Percentiles rank a stretch among this genome's conserved stretches.
These are phyloP conservation scores for Teinopalpus imperialis DNA, from an alignment of 2,888 invertebrate species.

Conservation along the genomic window DNA sequence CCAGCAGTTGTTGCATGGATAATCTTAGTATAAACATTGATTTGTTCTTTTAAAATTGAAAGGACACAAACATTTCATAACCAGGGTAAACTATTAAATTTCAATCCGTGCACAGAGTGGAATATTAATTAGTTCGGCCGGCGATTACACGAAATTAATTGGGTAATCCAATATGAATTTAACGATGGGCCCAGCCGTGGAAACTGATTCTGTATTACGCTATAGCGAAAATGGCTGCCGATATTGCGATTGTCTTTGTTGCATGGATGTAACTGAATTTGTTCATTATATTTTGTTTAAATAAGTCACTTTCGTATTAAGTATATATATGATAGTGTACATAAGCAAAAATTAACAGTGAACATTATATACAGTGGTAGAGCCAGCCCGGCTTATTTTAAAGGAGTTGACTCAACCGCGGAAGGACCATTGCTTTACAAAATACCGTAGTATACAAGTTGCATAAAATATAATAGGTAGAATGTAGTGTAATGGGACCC, in stretches of 20 bases:
- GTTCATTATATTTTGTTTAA: background rate
- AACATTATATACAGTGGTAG: too few species aligned
- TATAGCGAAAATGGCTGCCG: conserved; percentile 30
- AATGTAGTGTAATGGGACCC: too few species aligned
- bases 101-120: conserved; percentile 56
- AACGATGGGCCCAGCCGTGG: conserved; percentile 39
- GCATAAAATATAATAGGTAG: too few species aligned
- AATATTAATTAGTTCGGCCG: conserved; percentile 64
- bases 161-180: conserved; percentile 70
- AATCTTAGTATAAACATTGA: conserved; percentile 4
- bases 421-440: too few species aligned
- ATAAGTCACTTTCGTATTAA: background rate
- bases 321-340: too few species aligned
- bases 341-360: too few species aligned
- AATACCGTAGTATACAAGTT: too few species aligned
- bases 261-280: conserved; percentile 18
- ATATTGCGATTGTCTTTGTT: conserved; percentile 30
- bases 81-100: conserved; percentile 62
- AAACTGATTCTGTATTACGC: conserved; percentile 33
- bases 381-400: too few species aligned
- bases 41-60: conserved; percentile 19
- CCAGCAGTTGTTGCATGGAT: too few species aligned
- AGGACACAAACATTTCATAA: conserved; percentile 33
- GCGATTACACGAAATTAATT: conserved; percentile 71
- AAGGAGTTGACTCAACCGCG: too few species aligned